A percentile compares a stretch with the other conserved stretches of the same genome.
Evolutionary conservation across 2,888 invertebrate species (phyloP).

Genomic region (Cryptocephalus primarius): DNA sequence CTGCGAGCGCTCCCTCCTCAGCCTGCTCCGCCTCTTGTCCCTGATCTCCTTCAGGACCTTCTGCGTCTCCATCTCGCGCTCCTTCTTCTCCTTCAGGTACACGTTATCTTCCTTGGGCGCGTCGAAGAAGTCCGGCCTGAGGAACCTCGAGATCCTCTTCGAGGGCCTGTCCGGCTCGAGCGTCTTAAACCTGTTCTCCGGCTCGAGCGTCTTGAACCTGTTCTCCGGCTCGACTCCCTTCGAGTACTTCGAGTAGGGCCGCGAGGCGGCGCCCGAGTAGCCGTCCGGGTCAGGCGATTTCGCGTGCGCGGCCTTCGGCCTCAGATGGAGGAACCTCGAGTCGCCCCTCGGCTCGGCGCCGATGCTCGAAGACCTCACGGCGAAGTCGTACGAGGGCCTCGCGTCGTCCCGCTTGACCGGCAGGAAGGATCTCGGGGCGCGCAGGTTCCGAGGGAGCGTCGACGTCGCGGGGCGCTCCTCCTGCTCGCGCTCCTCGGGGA

Average conservation of each 20-base stretch:
- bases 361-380: conserved; percentile 21
- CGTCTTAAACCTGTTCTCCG: neutral
- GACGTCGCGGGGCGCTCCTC: conserved; percentile 15
- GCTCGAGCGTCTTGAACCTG: neutral
- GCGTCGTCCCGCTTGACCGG: conserved; percentile 23
- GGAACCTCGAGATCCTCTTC: conserved; percentile 59
- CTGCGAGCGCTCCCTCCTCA: conserved; percentile 26
- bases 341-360: conserved; percentile 22
- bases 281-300: conserved; percentile 21
- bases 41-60: conserved; percentile 56
- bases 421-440: conserved; percentile 20
- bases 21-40: conserved; percentile 41
- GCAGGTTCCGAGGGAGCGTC: conserved; percentile 36
- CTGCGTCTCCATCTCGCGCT: conserved; percentile 59
- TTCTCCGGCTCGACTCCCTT: neutral
- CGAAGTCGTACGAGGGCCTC: conserved; percentile 18
- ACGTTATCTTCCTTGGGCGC: conserved; percentile 49
- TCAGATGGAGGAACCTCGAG: conserved; percentile 15
- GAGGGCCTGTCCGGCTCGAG: conserved; percentile 16
- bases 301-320: conserved; percentile 21
- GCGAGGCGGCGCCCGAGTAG: conserved; percentile 21
- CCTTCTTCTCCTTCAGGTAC: conserved; percentile 49
- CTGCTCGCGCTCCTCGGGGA: conserved; percentile 16
- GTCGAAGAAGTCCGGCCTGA: conserved; percentile 70
- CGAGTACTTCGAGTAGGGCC: conserved; percentile 22